These are phyloP conservation scores for Tachina fera DNA, from an alignment of 2,888 invertebrate species.

Conservation along the genomic window DNA sequence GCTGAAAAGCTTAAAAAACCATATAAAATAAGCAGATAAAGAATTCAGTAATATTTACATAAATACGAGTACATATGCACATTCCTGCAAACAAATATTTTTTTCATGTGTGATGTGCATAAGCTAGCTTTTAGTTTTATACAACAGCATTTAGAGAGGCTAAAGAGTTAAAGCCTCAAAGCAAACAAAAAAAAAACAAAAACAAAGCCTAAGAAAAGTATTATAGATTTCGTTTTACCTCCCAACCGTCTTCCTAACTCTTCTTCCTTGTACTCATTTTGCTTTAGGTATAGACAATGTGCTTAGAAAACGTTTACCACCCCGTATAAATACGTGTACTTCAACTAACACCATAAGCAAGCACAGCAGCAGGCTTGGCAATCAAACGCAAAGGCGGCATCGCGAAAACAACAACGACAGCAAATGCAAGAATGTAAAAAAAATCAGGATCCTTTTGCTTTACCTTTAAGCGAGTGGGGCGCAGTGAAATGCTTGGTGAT, in stretches of 20 bases:
- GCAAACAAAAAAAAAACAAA: neutral
- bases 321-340: constrained; percentile 10
- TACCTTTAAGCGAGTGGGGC: constrained; percentile 31
- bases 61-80: neutral
- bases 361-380: constrained; percentile 5
- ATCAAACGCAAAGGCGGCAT: constrained; percentile 12
- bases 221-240: neutral
- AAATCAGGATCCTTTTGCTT: constrained; percentile 12
- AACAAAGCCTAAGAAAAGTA: neutral
- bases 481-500: neutral
- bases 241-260: neutral
- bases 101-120: neutral
- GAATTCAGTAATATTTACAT: constrained; percentile 18
- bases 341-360: constrained; percentile 29
- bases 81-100: neutral
- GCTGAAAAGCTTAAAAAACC: constrained; percentile 37
- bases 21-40: constrained; percentile 45
- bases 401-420: neutral
- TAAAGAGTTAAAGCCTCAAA: constrained; percentile 1
- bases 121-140: neutral
- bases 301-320: neutral
- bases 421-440: constrained; percentile 23
- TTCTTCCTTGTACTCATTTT: neutral
- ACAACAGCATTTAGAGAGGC: constrained; percentile 18
- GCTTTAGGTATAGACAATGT: constrained; percentile 19